phyloP scores from a whole-genome alignment of 2,797 vertebrate species.

The Cynodonichthys magdalenae region DNA sequence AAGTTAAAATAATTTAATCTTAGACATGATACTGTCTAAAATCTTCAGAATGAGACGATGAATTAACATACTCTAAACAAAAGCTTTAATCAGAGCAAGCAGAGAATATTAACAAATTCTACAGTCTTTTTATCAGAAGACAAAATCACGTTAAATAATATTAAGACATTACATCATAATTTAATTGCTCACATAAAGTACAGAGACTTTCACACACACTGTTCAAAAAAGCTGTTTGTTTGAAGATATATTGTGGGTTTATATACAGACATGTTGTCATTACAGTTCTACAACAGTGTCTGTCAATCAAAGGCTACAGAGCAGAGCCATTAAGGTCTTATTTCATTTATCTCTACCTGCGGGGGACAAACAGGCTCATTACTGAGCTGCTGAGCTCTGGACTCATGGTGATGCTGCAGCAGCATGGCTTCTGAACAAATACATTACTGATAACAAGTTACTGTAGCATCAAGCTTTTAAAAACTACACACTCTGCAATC shows the following conservation, averaged over 20 bases:
- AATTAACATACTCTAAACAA: too few relatives aligned
- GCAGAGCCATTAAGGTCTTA: conserved; percentile 25
- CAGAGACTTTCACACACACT: too few relatives aligned
- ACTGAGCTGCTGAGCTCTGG: conserved; percentile 40
- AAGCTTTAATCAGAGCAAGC: too few relatives aligned
- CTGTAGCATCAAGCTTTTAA: not conserved
- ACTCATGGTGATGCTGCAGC: conserved; percentile 25
- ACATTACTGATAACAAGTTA: not conserved
- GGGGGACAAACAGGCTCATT: conserved; percentile 57
- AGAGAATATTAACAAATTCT: too few relatives aligned
- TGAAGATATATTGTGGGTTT: not conserved
- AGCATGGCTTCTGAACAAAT: conserved; percentile 20
- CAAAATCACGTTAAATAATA: too few relatives aligned
- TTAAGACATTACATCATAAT: too few relatives aligned
- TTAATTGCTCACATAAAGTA: too few relatives aligned
- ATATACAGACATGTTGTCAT: not conserved
- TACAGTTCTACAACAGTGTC: conserved; percentile 11
- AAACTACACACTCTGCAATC: not conserved
- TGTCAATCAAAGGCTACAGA: conserved; percentile 54
- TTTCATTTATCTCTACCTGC: conserved; percentile 53
- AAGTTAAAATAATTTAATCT: too few relatives aligned
- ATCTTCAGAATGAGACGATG: too few relatives aligned
- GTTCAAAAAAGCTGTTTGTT: too few relatives aligned
- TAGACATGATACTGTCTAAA: too few relatives aligned
- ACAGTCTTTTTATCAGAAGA: too few relatives aligned